Percentiles rank a stretch among this genome's conserved stretches.
Evolutionary conservation across 1,140 invertebrate genomes (phyloP).

Genomic region (Drosophila leontia): DNA sequence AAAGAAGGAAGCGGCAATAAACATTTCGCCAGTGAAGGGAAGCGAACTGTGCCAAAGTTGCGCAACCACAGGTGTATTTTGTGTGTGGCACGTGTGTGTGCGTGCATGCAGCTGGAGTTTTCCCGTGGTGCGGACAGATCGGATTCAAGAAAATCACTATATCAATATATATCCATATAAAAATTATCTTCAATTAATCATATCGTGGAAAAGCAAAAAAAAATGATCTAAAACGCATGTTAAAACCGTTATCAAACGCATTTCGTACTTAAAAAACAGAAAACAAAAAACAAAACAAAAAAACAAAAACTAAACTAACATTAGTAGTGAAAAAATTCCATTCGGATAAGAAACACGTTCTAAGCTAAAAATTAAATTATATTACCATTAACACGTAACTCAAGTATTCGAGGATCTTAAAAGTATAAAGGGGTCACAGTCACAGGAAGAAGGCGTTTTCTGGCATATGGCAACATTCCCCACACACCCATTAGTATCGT

Average conservation of each 20-base stretch:
- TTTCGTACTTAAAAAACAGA: constrained; percentile 62
- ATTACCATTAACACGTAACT: constrained; percentile 58
- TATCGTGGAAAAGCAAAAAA: constrained; percentile 70
- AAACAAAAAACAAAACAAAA: constrained; percentile 20
- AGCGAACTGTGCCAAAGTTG: constrained; percentile 52
- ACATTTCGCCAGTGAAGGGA: constrained; percentile 38
- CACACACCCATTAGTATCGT: constrained; percentile 24
- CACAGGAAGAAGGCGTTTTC: constrained; percentile 12
- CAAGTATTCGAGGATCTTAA: constrained; percentile 37
- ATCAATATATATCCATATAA: constrained; percentile 61
- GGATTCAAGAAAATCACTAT: constrained; percentile 49
- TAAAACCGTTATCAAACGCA: constrained; percentile 60
- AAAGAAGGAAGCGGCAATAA: constrained; percentile 16
- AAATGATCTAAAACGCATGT: constrained; percentile 49
- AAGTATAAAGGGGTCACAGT: constrained; percentile 14
- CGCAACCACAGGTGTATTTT: constrained; percentile 35
- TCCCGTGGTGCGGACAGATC: constrained; percentile 8
- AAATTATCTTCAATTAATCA: constrained; percentile 72
- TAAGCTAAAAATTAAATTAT: constrained; percentile 70
- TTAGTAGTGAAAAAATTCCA: constrained; percentile 70
- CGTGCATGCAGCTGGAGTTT: constrained; percentile 34
- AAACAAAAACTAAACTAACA: constrained; percentile 63
- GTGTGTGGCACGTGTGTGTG: constrained; percentile 34
- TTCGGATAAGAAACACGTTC: constrained; percentile 42
- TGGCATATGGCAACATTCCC: constrained; percentile 14